Conservation (phyloP, 2,113 vertebrate species). For the Nasalis larvatus region DNA sequence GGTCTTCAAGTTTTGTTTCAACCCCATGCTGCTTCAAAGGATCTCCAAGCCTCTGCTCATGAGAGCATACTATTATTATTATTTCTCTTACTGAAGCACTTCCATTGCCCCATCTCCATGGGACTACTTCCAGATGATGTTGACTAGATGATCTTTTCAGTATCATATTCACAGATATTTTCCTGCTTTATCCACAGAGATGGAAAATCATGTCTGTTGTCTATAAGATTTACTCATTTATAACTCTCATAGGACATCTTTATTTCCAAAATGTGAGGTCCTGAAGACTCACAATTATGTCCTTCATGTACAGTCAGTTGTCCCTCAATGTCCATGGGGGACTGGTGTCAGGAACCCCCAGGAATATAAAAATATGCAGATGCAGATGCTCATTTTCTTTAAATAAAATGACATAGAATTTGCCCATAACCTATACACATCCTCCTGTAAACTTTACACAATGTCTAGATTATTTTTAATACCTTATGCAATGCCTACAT, state of each 20-base stretch:
- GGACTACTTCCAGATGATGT: background rate
- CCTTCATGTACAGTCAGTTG: background rate
- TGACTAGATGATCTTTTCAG: background rate
- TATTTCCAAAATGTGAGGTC: background rate
- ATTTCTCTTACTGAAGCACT: background rate
- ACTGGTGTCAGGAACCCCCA: background rate
- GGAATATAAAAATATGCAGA: background rate
- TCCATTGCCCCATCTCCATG: background rate
- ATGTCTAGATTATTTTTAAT: background rate
- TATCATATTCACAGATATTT: background rate
- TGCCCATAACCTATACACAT: background rate
- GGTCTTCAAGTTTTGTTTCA: background rate
- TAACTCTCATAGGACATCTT: background rate
- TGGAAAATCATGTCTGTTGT: background rate
- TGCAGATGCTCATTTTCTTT: background rate
- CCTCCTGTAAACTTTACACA: background rate
- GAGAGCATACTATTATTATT: background rate
- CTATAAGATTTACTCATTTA: background rate
- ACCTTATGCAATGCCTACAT: background rate
- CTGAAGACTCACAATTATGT: background rate
- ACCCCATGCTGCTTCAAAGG: background rate
- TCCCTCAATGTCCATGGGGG: background rate
- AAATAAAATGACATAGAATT: background rate
- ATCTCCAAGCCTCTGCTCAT: background rate
- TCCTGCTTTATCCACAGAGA: background rate